phyloP scores from a whole-genome alignment of 1,140 invertebrate genomes.

The Brachionus asplanchnoidis region DNA sequence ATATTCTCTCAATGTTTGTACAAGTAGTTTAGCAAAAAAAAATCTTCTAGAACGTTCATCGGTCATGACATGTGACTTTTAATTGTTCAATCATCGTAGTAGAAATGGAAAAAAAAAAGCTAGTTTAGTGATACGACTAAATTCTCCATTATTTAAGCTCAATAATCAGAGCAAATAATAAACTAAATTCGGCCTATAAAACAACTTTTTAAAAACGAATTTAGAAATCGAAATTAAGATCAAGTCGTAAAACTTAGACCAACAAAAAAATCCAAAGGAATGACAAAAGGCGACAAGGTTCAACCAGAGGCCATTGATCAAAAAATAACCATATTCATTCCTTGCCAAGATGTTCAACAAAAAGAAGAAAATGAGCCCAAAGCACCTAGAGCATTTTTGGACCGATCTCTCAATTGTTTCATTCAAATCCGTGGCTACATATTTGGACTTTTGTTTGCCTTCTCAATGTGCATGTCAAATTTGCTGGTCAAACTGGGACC shows the following conservation, averaged over 20 bases:
- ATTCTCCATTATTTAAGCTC: not conserved
- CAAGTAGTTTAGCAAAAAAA: not conserved
- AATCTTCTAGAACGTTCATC: not conserved
- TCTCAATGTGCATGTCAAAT: slow-evolving; percentile 36
- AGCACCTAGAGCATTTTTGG: not conserved
- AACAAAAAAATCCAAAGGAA: not conserved
- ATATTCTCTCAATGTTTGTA: not conserved
- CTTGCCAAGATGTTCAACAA: not conserved
- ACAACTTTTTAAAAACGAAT: not conserved
- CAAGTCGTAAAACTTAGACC: not conserved
- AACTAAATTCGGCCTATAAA: not conserved
- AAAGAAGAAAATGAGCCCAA: not conserved
- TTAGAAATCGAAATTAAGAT: not conserved
- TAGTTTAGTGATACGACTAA: not conserved
- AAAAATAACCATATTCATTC: not conserved
- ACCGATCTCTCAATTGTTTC: not conserved
- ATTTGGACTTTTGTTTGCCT: slow-evolving; percentile 5
- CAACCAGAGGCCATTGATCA: not conserved
- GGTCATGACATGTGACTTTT: not conserved
- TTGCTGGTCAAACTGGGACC: slow-evolving; percentile 33
- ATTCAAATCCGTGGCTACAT: not conserved
- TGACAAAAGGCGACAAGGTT: not conserved
- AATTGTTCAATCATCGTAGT: not conserved
- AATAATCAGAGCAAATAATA: not conserved
- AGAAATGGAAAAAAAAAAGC: not conserved